These are phyloP conservation scores for Columbina picui DNA, from an alignment of 2,113 vertebrate species.

Conservation along the genomic window DNA sequence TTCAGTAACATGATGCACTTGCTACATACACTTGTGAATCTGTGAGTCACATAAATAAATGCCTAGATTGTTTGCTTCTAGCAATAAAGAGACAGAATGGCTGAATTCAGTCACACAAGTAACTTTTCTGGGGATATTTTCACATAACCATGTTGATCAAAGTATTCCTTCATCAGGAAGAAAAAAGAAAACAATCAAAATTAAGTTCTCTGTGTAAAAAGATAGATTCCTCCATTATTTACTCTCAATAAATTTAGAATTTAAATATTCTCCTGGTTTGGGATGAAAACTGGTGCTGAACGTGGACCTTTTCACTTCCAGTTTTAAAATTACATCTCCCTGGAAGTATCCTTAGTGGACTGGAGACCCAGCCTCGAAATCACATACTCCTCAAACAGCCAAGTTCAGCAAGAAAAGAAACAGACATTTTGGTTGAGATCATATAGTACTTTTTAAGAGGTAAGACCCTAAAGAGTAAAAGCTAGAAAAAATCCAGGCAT, in stretches of 20 bases:
- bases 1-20: background rate
- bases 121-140: background rate
- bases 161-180: background rate
- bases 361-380: background rate
- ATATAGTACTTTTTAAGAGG: background rate
- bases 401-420: background rate
- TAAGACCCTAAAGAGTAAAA: background rate
- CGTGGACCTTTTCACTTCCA: background rate
- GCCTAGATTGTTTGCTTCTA: constrained; percentile 16
- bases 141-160: background rate
- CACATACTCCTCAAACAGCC: background rate
- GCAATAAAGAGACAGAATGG: background rate
- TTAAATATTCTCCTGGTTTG: background rate
- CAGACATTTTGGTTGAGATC: background rate
- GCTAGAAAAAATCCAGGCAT: background rate
- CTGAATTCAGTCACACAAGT: background rate
- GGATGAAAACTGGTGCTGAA: background rate
- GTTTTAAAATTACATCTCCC: background rate
- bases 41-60: constrained; percentile 16
- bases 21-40: background rate
- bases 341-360: background rate
- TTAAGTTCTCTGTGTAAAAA: background rate
- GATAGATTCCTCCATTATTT: background rate
- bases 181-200: background rate
- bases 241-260: background rate